Percentiles rank a stretch among this genome's conserved stretches.
Evolutionary conservation across 2,113 vertebrate species (phyloP).

Genomic region (Sebastes schlegelii): DNA sequence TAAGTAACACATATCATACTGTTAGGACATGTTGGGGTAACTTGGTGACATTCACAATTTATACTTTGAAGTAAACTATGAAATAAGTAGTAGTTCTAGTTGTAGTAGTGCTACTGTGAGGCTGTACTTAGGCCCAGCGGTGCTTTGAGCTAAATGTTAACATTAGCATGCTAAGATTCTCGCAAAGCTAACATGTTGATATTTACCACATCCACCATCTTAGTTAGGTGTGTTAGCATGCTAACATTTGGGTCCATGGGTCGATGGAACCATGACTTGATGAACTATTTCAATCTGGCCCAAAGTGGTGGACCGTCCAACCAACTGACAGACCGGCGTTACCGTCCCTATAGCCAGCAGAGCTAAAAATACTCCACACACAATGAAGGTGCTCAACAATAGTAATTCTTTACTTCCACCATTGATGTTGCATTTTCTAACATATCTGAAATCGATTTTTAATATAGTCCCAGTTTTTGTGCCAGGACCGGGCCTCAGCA

Average conservation of each 20-base stretch:
- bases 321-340: not conserved
- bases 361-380: not conserved
- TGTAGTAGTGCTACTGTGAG: no score
- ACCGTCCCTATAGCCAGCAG: not conserved
- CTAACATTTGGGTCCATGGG: not conserved
- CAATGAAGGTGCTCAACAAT: not conserved
- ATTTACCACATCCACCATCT: not conserved
- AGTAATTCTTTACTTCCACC: not conserved
- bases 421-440: slow-evolving; percentile 14
- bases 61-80: no score
- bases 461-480: slow-evolving; percentile 30
- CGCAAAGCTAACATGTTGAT: no score
- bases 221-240: not conserved
- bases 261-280: not conserved
- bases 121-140: no score
- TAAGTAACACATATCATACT: no score
- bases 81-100: no score
- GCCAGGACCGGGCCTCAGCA: slow-evolving; percentile 17
- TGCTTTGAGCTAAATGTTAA: no score
- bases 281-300: not conserved
- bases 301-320: not conserved
- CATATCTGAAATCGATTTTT: slow-evolving; percentile 38
- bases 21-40: no score
- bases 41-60: no score
- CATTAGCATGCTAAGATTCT: no score